Base-by-base conservation (phyloP, 2,113 vertebrate species). In the Lasiurus borealis region DNA sequence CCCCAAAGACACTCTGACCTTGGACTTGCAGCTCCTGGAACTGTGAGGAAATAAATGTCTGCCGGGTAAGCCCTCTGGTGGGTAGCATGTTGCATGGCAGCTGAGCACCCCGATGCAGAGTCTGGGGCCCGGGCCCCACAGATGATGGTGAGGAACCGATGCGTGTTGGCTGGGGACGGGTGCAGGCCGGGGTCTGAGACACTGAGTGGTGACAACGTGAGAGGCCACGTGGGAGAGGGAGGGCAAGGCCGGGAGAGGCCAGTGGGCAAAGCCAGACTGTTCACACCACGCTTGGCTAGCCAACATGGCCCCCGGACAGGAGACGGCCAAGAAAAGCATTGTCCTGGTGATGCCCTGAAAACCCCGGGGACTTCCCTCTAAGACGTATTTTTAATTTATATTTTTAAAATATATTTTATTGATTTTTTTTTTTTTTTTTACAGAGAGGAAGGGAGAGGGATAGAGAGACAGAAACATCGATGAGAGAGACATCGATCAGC, bases 211-310 rank as follows among this genome's bases (percentile, higher is more conserved):
- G 14, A 48, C 27, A 6, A 13, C 23, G 25, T 0, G 80, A 31
- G 52, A 14, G 69, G 59, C 27, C 64, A 18, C 19, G 21, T 25
- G 78, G 46, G 23, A 77, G 77, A 80, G 25, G n/a, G 85, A n/a
- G 8, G 59, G 6, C 0, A 36, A 52, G 46, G 48, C 48, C 27
- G 52, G 8, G 16, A 23, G 52, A 86, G n/a, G 69, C 68, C 69
- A 8, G n/a, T 12, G 54, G 82, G 27, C 46, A 40, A 66, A 76
- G 8, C 48, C 48, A 11, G 48, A 11, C 48, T 10, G 48, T 11
- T 11, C 1, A 0, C 1, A 40, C 1, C 72, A 34, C 4, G 52
- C 25, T 15, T 8, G 77, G 68, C 25, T n/a, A 10, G 23, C 40
- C 21, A 23, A 2, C 27, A 16, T 25, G 34, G 29, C 29, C 31